phyloP scores from a whole-genome alignment of 2,113 vertebrate genomes.

The Oreocharis arfaki region DNA sequence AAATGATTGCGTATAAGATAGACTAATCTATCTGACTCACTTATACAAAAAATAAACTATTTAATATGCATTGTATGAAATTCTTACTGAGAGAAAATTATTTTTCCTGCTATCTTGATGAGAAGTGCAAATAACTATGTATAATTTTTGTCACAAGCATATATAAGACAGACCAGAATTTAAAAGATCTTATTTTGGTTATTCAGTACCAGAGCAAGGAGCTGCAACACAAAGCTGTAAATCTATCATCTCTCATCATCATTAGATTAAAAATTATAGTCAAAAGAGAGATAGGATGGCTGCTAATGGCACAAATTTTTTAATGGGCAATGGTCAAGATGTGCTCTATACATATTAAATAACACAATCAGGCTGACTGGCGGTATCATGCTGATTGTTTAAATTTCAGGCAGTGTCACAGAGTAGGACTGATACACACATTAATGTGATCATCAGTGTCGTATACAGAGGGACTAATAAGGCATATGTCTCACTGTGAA shows the following conservation, averaged over 20 bases:
- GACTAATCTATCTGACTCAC: not conserved
- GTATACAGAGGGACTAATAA: not conserved
- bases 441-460: not conserved
- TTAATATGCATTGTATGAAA: not conserved
- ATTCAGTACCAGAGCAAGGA: not conserved
- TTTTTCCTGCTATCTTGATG: not conserved
- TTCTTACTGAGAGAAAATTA: not conserved
- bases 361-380: not conserved
- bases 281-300: not conserved
- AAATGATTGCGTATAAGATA: not conserved
- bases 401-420: not conserved
- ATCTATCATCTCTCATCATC: not conserved
- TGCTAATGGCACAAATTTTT: not conserved
- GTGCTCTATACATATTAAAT: not conserved
- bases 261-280: not conserved
- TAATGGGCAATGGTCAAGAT: not conserved
- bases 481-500: not conserved
- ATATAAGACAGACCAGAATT: not conserved
- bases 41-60: not conserved
- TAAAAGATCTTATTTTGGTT: not conserved
- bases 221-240: not conserved
- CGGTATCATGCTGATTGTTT: not conserved
- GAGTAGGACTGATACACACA: not conserved
- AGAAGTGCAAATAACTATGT: not conserved
- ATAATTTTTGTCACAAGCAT: not conserved